Evolutionary conservation across 2,113 vertebrate species (phyloP).

Genomic region (Oreotrochilus melanogaster): DNA sequence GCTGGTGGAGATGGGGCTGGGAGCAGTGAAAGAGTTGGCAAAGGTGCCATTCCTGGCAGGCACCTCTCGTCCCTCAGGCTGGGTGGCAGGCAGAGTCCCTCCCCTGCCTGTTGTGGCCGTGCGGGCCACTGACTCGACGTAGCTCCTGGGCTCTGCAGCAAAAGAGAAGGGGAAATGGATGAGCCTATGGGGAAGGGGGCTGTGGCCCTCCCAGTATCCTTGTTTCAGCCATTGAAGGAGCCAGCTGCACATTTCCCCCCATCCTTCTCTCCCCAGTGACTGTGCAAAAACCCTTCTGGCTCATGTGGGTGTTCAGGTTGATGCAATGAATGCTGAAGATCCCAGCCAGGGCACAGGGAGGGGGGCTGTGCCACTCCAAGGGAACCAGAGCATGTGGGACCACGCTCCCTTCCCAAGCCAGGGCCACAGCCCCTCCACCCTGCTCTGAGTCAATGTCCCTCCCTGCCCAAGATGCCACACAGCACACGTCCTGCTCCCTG

Average conservation of each 20-base stretch:
- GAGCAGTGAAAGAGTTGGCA: slow-evolving; percentile 77
- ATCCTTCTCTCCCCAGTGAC: accelerated
- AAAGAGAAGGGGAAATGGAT: background rate
- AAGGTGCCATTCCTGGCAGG: slow-evolving; percentile 75
- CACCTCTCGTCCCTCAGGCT: slow-evolving; percentile 69
- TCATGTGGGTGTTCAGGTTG: background rate
- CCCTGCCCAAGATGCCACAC: background rate
- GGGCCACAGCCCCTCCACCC: background rate
- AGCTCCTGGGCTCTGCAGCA: slow-evolving; percentile 89
- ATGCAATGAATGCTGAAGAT: background rate
- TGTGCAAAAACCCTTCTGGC: background rate
- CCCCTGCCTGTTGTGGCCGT: slow-evolving; percentile 80
- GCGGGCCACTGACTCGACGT: slow-evolving; percentile 93
- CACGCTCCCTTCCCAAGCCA: accelerated
- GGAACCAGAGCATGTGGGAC: background rate
- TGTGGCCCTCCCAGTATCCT: background rate
- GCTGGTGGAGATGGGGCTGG: slow-evolving; percentile 90
- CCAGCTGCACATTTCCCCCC: background rate
- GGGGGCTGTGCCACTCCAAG: accelerated
- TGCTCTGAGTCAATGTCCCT: slow-evolving; percentile 14
- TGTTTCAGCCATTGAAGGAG: background rate
- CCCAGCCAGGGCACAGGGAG: background rate
- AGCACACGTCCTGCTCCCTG: background rate
- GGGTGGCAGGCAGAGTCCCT: slow-evolving; percentile 36
- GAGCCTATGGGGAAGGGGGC: background rate